Evolutionary conservation across 2,888 invertebrate species (phyloP).

Genomic region (Strigamia crassipes): DNA sequence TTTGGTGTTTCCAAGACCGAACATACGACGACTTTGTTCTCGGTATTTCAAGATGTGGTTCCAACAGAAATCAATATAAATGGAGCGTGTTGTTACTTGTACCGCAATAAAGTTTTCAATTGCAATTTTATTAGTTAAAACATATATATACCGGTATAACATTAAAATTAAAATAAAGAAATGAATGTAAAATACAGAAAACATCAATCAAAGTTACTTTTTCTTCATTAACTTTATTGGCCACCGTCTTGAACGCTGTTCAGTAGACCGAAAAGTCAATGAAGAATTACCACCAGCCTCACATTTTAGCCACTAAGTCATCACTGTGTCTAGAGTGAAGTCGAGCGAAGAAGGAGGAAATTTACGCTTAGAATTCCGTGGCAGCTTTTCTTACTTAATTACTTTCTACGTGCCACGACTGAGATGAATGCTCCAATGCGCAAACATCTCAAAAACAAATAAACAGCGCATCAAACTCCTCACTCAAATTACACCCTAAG

Average conservation of each 20-base stretch:
- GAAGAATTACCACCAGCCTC: not conserved
- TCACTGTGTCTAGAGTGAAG: not conserved
- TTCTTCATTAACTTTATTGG: not conserved
- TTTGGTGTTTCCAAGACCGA: not conserved
- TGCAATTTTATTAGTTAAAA: not conserved
- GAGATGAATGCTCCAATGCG: conserved; percentile 1
- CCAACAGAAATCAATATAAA: conserved; percentile 12
- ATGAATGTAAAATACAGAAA: too few species aligned
- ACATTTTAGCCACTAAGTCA: not conserved
- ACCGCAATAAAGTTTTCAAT: not conserved
- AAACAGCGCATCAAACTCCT: not conserved
- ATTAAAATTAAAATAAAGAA: too few species aligned
- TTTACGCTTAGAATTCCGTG: not conserved
- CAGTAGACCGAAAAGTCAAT: not conserved
- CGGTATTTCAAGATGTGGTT: not conserved
- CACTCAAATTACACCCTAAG: not conserved
- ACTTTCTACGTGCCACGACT: not conserved
- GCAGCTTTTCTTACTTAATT: not conserved
- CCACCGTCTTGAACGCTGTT: not conserved
- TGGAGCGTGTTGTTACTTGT: not conserved
- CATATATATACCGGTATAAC: too few species aligned
- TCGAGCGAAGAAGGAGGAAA: not conserved
- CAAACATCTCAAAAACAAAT: not conserved
- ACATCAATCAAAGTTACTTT: not conserved
- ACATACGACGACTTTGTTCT: not conserved